Evolutionary conservation across 2,113 vertebrate genomes (phyloP).

Genomic region (Petrocephalus zakoni): DNA sequence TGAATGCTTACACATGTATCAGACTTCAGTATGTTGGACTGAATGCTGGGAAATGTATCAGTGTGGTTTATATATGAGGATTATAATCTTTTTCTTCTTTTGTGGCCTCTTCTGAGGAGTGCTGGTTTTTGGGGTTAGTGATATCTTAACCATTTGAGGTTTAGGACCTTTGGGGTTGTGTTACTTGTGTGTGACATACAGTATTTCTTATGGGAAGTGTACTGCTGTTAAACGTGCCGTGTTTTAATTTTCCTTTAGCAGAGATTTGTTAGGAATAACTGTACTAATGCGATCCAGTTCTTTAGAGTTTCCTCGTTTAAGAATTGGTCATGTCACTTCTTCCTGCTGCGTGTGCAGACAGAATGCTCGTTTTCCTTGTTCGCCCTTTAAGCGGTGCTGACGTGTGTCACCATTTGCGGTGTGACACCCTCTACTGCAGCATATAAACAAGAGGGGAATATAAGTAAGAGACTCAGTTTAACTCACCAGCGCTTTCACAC

Average conservation of each 20-base stretch:
- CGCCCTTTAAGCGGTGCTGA: neutral
- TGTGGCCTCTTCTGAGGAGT: neutral
- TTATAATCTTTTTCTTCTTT: neutral
- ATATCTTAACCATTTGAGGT: constrained; percentile 46
- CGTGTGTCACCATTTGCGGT: no score
- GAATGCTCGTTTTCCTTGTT: neutral
- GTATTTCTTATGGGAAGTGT: constrained; percentile 49
- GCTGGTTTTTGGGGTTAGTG: constrained; percentile 11
- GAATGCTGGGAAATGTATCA: neutral
- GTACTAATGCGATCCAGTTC: neutral
- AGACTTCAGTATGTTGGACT: neutral
- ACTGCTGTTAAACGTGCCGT: constrained; percentile 62
- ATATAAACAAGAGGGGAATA: neutral
- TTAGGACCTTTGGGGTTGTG: constrained; percentile 48
- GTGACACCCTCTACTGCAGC: neutral
- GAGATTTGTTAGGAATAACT: neutral
- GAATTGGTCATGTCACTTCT: neutral
- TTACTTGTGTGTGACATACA: constrained; percentile 58
- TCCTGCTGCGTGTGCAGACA: neutral
- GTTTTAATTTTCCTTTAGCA: constrained; percentile 43
- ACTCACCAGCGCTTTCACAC: neutral
- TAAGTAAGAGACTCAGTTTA: neutral
- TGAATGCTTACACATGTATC: neutral
- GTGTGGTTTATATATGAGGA: neutral
- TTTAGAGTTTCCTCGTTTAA: neutral